Conservation (phyloP, 2,113 vertebrate genomes). For the Platysteira castanea region DNA sequence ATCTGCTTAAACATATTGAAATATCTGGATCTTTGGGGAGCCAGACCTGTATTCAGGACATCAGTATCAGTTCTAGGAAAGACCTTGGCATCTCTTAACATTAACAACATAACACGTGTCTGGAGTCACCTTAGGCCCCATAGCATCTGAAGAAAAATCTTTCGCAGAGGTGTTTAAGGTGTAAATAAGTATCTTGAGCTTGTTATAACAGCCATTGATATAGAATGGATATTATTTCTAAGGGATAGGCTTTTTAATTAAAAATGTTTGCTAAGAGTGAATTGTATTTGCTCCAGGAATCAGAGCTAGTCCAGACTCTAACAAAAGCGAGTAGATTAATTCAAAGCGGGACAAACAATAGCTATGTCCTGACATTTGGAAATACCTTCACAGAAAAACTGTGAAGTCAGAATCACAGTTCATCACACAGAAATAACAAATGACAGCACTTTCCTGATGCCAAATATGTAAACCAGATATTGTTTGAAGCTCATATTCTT, state of each 20-base stretch:
- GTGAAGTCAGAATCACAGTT: not conserved
- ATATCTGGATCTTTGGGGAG: not conserved
- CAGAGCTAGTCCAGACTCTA: not conserved
- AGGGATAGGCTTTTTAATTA: not conserved
- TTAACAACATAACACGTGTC: not conserved
- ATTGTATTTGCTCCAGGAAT: not conserved
- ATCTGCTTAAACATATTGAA: not conserved
- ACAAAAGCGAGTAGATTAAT: not conserved
- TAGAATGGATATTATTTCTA: not conserved
- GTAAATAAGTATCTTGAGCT: not conserved
- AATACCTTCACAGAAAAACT: not conserved
- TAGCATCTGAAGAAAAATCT: not conserved
- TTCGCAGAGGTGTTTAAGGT: not conserved
- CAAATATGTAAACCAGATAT: not conserved
- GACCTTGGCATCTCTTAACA: not conserved
- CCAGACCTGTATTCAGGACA: not conserved
- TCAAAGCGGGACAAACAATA: not conserved
- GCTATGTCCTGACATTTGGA: not conserved
- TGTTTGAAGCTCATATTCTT: not conserved
- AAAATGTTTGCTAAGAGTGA: not conserved
- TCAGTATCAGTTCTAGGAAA: not conserved
- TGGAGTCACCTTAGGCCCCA: not conserved
- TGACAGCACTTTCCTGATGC: not conserved
- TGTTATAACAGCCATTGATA: not conserved
- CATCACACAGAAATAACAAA: not conserved